phyloP scores from a whole-genome alignment of 2,888 invertebrate genomes.

The Lithosia quadra region DNA sequence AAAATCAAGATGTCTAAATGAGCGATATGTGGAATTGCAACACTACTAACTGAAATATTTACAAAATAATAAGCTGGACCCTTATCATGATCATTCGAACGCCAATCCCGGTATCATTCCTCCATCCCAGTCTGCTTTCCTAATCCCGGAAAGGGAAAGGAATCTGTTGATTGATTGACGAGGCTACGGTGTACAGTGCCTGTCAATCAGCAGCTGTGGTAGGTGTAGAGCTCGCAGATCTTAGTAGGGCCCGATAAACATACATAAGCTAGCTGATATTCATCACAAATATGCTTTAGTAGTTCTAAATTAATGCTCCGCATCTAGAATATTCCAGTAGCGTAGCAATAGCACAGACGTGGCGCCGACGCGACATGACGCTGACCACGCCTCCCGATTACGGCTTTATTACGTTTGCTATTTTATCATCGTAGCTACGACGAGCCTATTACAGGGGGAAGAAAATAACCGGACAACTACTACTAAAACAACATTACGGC shows the following conservation, averaged over 20 bases:
- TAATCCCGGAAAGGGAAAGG: not conserved
- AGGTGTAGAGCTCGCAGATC: not conserved
- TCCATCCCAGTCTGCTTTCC: too few relatives aligned
- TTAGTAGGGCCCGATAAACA: too few relatives aligned
- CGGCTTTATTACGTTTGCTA: slow-evolving; percentile 61
- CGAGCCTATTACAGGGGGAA: slow-evolving; percentile 33
- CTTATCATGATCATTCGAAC: not conserved
- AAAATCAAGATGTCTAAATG: slow-evolving; percentile 24
- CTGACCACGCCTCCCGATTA: slow-evolving; percentile 76
- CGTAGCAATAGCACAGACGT: slow-evolving; percentile 64
- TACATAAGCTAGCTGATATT: not conserved
- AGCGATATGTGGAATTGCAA: slow-evolving; percentile 8
- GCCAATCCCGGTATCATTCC: not conserved
- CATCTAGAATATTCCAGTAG: slow-evolving; percentile 71
- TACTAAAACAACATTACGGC: not conserved
- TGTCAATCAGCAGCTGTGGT: not conserved
- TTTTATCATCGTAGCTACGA: slow-evolving; percentile 35
- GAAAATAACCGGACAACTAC: not conserved
- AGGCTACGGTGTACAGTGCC: not conserved
- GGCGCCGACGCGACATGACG: slow-evolving; percentile 82
- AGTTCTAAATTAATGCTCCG: slow-evolving; percentile 13
- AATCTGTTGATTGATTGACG: not conserved
- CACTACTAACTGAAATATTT: not conserved
- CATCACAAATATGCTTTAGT: not conserved
- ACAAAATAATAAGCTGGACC: not conserved